Base-by-base conservation (phyloP, 2,797 vertebrate genomes). In the Ctenosaura bakeri region DNA sequence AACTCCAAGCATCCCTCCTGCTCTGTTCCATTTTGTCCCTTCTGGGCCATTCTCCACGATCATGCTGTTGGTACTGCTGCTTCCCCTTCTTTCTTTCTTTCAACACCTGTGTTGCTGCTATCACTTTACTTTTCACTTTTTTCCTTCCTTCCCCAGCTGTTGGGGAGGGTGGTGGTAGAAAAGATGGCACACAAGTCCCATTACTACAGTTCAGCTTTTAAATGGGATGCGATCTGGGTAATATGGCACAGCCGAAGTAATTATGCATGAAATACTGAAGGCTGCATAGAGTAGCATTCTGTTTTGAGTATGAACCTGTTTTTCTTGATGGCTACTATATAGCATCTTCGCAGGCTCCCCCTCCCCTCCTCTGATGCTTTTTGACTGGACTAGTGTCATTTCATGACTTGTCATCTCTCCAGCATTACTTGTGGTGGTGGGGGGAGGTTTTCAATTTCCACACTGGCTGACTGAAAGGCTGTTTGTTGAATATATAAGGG, bases 381-480 rank as follows among this genome's bases (percentile, higher is more conserved):
- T 92, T 5, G 52, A 92, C 90, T 90, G 93, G 92, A 90, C 91
- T 96, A 78, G 95, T 95, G 96, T 96, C 95, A 89, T 97, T 95
- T 95, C 94, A 94, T 93, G 89, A 92, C 93, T 96, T 95, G 92
- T 89, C 94, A 92, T 97, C 95, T 94, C 96, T 94, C 88, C 84
- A 94, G 76, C 22, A 94, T 91, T 93, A 89, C 94, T 62, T 18
- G 59, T 6, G 32, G 66, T 20, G 66, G 29, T 92, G 93, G 95
- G n/a, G 66, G 95, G 94, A 92, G 92, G 94, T 96, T 96, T 97
- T 97, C 94, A 93, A 94, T 96, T 97, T 97, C 91, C 90, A 95
- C 94, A 93, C 94, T 93, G 95, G 94, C 92, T 95, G 88, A 91
- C 94, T 92, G 94, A 94, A 96, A 97, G 94, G 93, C 90, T 91